A percentile compares a stretch with the other conserved stretches of the same genome.
Conservation (phyloP, 1,140 invertebrate species). For the Cydia pomonella region DNA sequence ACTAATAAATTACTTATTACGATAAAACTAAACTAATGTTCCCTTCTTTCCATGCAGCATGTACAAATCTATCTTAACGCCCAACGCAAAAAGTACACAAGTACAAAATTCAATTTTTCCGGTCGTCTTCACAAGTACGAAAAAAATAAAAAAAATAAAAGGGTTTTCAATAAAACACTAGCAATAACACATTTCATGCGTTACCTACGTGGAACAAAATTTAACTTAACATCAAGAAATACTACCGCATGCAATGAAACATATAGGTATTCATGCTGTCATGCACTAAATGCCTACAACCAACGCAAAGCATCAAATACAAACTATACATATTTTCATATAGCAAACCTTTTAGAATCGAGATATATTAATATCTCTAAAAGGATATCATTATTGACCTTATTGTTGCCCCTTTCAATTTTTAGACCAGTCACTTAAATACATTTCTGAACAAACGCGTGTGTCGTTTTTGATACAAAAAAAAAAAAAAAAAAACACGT, state of each 20-base stretch:
- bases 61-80: slow-evolving; percentile 3
- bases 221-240: slow-evolving; percentile 21
- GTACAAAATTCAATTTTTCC: slow-evolving; percentile 24
- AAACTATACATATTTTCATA: slow-evolving; percentile 19
- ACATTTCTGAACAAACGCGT: too few relatives aligned
- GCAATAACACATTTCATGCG: slow-evolving; percentile 19
- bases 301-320: slow-evolving; percentile 21
- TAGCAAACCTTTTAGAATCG: slow-evolving; percentile 6
- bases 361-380: slow-evolving; percentile 12
- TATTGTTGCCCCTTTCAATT: too few relatives aligned
- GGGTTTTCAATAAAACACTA: background rate
- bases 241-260: slow-evolving; percentile 31
- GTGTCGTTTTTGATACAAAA: too few relatives aligned
- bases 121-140: background rate
- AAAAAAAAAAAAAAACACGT: too few relatives aligned
- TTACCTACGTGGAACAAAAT: slow-evolving; percentile 19
- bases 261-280: slow-evolving; percentile 26
- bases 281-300: slow-evolving; percentile 9
- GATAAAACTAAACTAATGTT: background rate
- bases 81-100: slow-evolving; percentile 26
- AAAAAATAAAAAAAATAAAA: slow-evolving; percentile 31
- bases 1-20: too few relatives aligned
- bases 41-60: background rate
- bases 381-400: too few relatives aligned
- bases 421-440: too few relatives aligned